Conservation (phyloP, 2,888 invertebrate genomes). For the Hirtodrosophila alboralis region DNA sequence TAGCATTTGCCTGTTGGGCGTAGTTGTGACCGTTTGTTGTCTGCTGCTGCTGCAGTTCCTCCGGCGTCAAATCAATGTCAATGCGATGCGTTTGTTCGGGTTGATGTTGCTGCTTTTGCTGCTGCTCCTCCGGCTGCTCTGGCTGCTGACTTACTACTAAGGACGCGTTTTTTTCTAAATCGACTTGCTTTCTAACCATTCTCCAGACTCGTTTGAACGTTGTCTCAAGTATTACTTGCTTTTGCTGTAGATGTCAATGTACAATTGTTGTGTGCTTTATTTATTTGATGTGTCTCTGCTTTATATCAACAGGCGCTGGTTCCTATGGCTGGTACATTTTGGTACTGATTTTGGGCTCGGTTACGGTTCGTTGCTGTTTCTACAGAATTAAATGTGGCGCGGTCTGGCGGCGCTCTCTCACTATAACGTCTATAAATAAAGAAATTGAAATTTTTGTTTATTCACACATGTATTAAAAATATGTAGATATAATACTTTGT, state of each 20-base stretch:
- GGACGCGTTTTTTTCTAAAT: constrained; percentile 67
- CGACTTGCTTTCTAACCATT: constrained; percentile 74
- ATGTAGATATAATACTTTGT: constrained; percentile 3
- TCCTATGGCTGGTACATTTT: constrained; percentile 69
- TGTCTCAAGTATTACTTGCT: constrained; percentile 54
- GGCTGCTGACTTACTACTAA: constrained; percentile 70
- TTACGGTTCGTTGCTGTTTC: constrained; percentile 14
- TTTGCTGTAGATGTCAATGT: constrained; percentile 9
- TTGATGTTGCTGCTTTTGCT: constrained; percentile 45
- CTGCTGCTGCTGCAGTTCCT: constrained; percentile 16
- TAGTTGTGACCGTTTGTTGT: constrained; percentile 40
- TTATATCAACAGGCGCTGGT: constrained; percentile 15
- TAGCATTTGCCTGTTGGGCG: constrained; percentile 67
- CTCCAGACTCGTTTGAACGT: constrained; percentile 74
- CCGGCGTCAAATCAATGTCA: constrained; percentile 64
- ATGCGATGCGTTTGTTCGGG: constrained; percentile 52
- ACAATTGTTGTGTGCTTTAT: constrained; percentile 1
- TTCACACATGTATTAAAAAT: constrained; percentile 33
- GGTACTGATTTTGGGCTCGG: constrained; percentile 25
- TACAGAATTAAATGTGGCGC: constrained; percentile 28
- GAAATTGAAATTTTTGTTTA: constrained; percentile 42
- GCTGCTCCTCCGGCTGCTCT: constrained; percentile 43
- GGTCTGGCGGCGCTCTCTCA: constrained; percentile 20
- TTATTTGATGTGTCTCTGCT: neutral
- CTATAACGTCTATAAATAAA: constrained; percentile 55